Conservation (phyloP, 2,113 vertebrate genomes). For the cattle (Bos taurus) region ARS-UCD2.0 NC_037331.1:55407501-55408000, state of each 20-base stretch:
- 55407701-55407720: background rate
- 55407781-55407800: background rate
- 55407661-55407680: background rate
- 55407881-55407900: conserved; percentile 38
- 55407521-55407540: background rate
- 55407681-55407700: background rate
- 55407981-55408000: conserved; percentile 48
- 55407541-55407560: background rate
- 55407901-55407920: background rate
- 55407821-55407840: background rate
- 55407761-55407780: background rate
- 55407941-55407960: conserved; percentile 14
- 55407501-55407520: background rate
- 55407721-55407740: background rate
- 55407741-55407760: background rate
- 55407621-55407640: background rate
- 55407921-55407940: background rate
- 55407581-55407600: background rate
- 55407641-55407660: background rate
- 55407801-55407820: background rate
- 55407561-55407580: background rate
- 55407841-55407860: background rate
- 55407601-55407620: background rate
- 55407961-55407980: conserved; percentile 34
- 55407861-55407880: conserved; percentile 42